phyloP scores from a whole-genome alignment of 2,113 vertebrate species.

The Strix aluco region DNA sequence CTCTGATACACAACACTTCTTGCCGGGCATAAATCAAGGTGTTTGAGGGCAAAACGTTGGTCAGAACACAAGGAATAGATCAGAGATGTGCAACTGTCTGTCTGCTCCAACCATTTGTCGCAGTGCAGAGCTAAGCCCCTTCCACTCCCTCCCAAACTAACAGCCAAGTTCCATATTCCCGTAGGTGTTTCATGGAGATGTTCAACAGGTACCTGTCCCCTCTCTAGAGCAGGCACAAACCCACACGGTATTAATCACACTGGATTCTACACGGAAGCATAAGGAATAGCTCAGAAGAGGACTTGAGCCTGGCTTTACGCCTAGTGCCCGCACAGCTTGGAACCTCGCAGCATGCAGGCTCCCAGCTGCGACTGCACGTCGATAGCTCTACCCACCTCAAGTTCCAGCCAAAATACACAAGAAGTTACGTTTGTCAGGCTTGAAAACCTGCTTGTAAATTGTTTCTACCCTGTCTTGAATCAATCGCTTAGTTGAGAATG shows the following conservation, averaged over 20 bases:
- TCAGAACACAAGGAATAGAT: not conserved
- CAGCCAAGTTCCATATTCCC: not conserved
- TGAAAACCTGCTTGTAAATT: not conserved
- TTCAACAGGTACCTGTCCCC: not conserved
- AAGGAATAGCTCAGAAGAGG: not conserved
- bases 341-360: accelerated
- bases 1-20: not conserved
- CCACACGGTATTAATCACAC: accelerated
- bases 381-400: not conserved
- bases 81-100: not conserved
- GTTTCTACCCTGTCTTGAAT: not conserved
- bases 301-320: not conserved
- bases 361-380: not conserved
- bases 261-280: not conserved
- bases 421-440: not conserved
- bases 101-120: not conserved
- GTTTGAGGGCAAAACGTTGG: not conserved
- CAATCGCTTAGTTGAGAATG: not conserved
- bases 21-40: not conserved
- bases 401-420: not conserved
- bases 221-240: not conserved
- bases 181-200: not conserved
- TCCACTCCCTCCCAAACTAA: not conserved
- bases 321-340: not conserved
- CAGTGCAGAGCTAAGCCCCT: not conserved